A percentile compares a stretch with the other conserved stretches of the same genome.
phyloP scores from a whole-genome alignment of 2,888 invertebrate species.

The Leptura quadrifasciata region DNA sequence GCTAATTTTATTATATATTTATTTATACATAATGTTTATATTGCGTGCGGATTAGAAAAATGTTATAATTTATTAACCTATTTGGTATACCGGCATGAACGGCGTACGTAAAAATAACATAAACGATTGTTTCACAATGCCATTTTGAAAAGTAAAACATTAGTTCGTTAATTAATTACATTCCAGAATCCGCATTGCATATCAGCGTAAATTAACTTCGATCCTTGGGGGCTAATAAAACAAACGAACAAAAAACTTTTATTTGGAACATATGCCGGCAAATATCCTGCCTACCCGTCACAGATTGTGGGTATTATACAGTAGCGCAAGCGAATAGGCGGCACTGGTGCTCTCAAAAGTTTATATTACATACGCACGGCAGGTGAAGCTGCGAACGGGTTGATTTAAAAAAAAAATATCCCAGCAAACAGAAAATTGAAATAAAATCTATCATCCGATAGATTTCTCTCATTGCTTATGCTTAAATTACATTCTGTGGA shows the following conservation, averaged over 20 bases:
- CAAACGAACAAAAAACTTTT: slow-evolving; percentile 51
- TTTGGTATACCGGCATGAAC: slow-evolving; percentile 6
- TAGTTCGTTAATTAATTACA: slow-evolving; percentile 55
- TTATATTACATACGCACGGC: background rate
- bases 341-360: background rate
- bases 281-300: slow-evolving; percentile 35
- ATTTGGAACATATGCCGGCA: slow-evolving; percentile 48
- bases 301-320: slow-evolving; percentile 18
- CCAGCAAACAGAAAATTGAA: background rate
- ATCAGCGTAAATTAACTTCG: slow-evolving; percentile 54
- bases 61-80: slow-evolving; percentile 2
- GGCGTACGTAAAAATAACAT: background rate
- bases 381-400: background rate
- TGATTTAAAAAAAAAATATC: background rate
- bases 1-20: slow-evolving; percentile 18
- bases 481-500: too few relatives aligned
- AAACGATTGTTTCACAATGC: slow-evolving; percentile 36
- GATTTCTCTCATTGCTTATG: too few relatives aligned
- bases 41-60: slow-evolving; percentile 10
- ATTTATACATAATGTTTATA: slow-evolving; percentile 8
- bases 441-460: background rate
- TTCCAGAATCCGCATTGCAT: slow-evolving; percentile 43
- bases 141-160: slow-evolving; percentile 33
- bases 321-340: background rate
- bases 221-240: slow-evolving; percentile 55